phyloP scores from a whole-genome alignment of 2,888 invertebrate species.

The Odontomyia ornata region DNA sequence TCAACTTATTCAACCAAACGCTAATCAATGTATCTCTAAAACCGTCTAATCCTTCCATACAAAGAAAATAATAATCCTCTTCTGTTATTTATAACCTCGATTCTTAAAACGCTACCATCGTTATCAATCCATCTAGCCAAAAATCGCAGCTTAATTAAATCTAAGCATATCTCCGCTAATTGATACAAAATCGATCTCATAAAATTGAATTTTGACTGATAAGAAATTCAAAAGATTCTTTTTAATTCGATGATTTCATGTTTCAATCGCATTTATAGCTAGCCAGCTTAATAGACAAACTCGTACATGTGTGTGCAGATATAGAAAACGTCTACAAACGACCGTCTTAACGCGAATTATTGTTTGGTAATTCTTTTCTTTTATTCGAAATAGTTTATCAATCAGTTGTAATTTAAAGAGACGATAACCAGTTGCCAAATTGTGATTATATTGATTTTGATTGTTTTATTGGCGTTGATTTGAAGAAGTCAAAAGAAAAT shows the following conservation, averaged over 20 bases:
- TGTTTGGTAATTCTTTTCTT: background rate
- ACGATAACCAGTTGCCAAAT: constrained; percentile 26
- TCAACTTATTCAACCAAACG: too few relatives aligned
- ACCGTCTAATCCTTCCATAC: too few relatives aligned
- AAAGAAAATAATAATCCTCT: too few relatives aligned
- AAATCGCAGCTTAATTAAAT: background rate
- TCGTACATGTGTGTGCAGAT: background rate
- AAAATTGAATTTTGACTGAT: background rate
- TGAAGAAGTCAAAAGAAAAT: background rate
- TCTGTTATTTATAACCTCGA: too few relatives aligned
- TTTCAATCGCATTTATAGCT: background rate
- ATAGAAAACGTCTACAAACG: background rate
- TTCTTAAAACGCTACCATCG: too few relatives aligned
- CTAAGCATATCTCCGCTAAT: constrained; percentile 1
- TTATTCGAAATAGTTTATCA: constrained; percentile 18
- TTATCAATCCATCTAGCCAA: background rate
- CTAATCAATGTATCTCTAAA: too few relatives aligned
- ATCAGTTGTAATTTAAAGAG: constrained; percentile 29
- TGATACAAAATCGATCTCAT: background rate
- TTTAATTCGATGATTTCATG: background rate
- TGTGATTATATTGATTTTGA: constrained; percentile 41
- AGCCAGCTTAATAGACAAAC: too few relatives aligned
- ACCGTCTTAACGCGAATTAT: constrained; percentile 8
- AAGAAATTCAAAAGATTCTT: background rate
- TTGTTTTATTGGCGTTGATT: constrained; percentile 41